Evolutionary conservation across 2,113 vertebrate genomes (phyloP).

Genomic region (rabbit (Oryctolagus cuniculus)): DNA sequence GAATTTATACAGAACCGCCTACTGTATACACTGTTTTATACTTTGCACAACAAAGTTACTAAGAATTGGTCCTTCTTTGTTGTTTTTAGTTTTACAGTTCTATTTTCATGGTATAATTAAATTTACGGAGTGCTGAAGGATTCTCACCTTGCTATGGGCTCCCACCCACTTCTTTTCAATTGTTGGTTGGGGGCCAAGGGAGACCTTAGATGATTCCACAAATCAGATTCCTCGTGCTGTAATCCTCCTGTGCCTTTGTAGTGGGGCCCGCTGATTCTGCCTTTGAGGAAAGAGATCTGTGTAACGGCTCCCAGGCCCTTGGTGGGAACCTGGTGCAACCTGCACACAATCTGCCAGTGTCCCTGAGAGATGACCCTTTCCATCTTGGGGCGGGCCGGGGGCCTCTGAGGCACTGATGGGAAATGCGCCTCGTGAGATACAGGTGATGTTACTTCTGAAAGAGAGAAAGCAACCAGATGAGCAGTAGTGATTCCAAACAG

Average conservation of each 20-base stretch:
- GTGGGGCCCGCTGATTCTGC: neutral
- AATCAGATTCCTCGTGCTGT: neutral
- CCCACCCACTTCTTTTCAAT: slow-evolving; percentile 20
- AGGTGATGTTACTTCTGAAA: neutral
- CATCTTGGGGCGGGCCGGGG: neutral
- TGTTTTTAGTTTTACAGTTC: slow-evolving; percentile 19
- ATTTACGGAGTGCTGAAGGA: neutral
- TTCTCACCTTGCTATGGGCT: neutral
- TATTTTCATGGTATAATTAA: slow-evolving; percentile 14
- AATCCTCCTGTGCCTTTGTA: neutral
- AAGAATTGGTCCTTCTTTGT: slow-evolving; percentile 24
- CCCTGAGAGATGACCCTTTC: neutral
- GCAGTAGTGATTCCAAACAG: neutral
- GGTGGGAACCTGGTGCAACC: neutral
- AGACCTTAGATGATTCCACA: neutral
- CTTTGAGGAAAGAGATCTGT: neutral
- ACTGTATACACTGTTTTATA: neutral
- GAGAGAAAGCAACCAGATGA: neutral
- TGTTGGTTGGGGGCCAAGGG: neutral
- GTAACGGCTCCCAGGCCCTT: neutral
- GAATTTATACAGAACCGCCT: neutral
- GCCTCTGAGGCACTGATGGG: neutral
- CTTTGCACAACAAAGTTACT: neutral
- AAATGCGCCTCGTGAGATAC: neutral
- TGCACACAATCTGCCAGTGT: neutral